Evolutionary conservation across 2,797 vertebrate genomes (phyloP).

Genomic region (Neostethus bicornis): DNA sequence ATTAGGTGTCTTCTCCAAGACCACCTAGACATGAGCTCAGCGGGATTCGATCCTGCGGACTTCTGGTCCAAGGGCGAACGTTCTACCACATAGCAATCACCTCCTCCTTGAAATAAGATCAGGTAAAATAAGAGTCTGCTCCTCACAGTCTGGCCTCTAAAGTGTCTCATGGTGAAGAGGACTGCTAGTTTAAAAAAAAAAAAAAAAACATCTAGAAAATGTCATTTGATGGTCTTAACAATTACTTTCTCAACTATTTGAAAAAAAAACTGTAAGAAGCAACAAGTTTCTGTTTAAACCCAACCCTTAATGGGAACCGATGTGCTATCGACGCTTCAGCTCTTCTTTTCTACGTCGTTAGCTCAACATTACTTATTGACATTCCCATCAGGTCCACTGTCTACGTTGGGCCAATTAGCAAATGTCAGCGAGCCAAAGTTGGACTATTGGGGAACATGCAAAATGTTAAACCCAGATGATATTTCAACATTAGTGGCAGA

Average conservation of each 20-base stretch:
- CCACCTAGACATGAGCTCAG: no score
- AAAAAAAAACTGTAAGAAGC: not conserved
- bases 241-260: not conserved
- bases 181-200: no score
- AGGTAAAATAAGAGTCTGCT: no score
- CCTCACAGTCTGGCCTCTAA: no score
- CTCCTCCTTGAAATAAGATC: no score
- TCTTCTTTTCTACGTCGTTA: not conserved
- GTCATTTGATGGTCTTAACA: not conserved
- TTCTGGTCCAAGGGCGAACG: no score
- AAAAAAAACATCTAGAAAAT: not conserved
- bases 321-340: not conserved
- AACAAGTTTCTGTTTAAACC: not conserved
- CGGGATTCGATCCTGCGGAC: no score
- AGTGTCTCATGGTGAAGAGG: no score
- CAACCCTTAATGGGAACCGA: not conserved
- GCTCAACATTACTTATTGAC: not conserved
- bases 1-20: no score
- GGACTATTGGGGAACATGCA: not conserved
- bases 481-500: not conserved
- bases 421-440: constrained; percentile 3
- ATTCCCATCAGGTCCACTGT: not conserved
- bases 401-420: not conserved
- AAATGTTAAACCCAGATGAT: not conserved
- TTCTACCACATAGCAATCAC: no score